phyloP scores from a whole-genome alignment of 2,797 vertebrate species.

The Cryptoblepharus egeriae region DNA sequence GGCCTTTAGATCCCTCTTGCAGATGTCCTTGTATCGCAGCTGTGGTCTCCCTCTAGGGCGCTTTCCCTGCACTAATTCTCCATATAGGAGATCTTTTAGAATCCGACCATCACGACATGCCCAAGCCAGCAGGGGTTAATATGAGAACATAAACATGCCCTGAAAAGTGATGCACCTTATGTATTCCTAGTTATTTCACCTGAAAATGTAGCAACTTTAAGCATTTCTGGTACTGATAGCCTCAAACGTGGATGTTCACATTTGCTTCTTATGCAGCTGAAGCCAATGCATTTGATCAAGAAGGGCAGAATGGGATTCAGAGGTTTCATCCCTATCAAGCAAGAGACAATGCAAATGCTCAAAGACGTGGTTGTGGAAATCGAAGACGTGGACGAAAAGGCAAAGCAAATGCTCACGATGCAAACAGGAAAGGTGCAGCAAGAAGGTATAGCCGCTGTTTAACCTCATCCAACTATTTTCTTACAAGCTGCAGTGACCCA shows the following conservation, averaged over 20 bases:
- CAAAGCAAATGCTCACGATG: slow-evolving; percentile 65
- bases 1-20: too few relatives aligned
- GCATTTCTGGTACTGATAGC: background rate
- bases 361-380: slow-evolving; percentile 62
- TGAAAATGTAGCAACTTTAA: background rate
- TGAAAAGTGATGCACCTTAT: too few relatives aligned
- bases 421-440: slow-evolving; percentile 59
- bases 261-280: slow-evolving; percentile 80
- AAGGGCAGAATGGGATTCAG: slow-evolving; percentile 88
- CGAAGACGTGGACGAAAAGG: too few relatives aligned
- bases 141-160: too few relatives aligned
- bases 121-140: too few relatives aligned
- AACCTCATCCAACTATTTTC: background rate
- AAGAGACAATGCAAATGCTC: slow-evolving; percentile 68
- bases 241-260: background rate
- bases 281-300: slow-evolving; percentile 86
- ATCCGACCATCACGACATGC: too few relatives aligned
- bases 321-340: slow-evolving; percentile 76
- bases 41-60: too few relatives aligned
- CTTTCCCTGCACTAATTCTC: too few relatives aligned
- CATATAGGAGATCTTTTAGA: too few relatives aligned
- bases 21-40: too few relatives aligned
- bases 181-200: background rate
- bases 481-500: too few relatives aligned
- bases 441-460: slow-evolving; percentile 77